phyloP scores from a whole-genome alignment of 2,797 vertebrate species.

The Manis crassicaudata region DNA sequence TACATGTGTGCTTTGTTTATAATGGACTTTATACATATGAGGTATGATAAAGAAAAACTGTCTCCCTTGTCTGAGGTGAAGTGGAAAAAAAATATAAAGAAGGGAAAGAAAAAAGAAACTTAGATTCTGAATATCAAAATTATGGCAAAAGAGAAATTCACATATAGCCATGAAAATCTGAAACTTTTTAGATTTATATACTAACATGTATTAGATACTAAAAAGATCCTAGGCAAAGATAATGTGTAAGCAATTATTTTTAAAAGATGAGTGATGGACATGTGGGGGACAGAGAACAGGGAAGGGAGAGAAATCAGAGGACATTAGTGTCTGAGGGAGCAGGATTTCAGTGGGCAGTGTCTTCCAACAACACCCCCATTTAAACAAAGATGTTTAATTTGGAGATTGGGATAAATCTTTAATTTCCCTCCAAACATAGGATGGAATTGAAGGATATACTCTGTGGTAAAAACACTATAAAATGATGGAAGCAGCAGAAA shows the following conservation, averaged over 20 bases:
- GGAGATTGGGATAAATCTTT: background rate
- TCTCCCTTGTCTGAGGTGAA: background rate
- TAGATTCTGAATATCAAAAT: background rate
- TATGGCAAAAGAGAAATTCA: slow-evolving; percentile 31
- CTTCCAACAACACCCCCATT: background rate
- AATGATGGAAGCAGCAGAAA: background rate
- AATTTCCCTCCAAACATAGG: slow-evolving; percentile 24
- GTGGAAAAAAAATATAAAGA: slow-evolving; percentile 21
- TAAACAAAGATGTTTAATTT: slow-evolving; percentile 22
- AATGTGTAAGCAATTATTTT: background rate
- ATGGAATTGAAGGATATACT: background rate
- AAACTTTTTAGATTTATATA: background rate
- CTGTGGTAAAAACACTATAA: background rate
- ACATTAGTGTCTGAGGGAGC: background rate
- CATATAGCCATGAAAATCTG: background rate
- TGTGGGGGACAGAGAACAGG: background rate
- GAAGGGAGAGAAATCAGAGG: background rate
- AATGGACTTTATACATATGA: background rate
- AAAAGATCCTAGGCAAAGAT: background rate
- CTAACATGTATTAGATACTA: background rate
- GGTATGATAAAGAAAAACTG: background rate
- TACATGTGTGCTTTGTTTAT: background rate
- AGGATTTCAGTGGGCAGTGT: background rate
- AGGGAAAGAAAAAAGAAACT: background rate
- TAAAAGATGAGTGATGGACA: background rate